Base-by-base conservation (phyloP, 2,797 vertebrate species). In the Triplophysa bombifrons region DNA sequence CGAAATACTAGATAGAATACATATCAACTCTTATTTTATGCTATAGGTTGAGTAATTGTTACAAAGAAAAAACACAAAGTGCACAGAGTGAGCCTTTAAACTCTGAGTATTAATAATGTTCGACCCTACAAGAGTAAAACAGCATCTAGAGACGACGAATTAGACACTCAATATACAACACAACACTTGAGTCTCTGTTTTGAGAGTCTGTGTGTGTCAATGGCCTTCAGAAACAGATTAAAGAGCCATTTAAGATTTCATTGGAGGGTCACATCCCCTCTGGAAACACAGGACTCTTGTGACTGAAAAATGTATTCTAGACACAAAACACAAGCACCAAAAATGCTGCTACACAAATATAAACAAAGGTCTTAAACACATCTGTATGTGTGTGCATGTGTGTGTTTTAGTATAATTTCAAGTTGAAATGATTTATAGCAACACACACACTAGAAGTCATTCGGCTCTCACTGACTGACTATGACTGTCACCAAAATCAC, bases 181-280 rank as follows among this genome's bases (percentile, higher is more conserved):
- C 55, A 68, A 50, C 30, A 61, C 30, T 38, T 25, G 22, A 30
- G 73, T 75, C 46, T 55, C 50, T 56, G 30, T 38, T 81, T n/a
- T 76, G 50, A 72, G 51, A 73, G 61, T 61, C 61, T 71, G 51
- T 58, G 10, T 72, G 19, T 72, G n/a, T 72, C 14, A 50, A 20
- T 64, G 34, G 48, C 63, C 34, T 17, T 66, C 66, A 22, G 48
- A 83, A 34, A 34, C 16, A 72, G 41, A 78, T 48, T 41, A 61
- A 46, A 73, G 44, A 51, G 27, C 34, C 65, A 60, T 70, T 66
- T 81, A 78, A 65, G 58, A 73, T 73, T 56, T 68, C 46, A 76
- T 83, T 84, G 22, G 38, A 72, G 78, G 61, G 68, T 68, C 38
- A 63, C 61, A 74, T 17, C 69, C 72, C 69, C 83, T 70, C 30